phyloP scores from a whole-genome alignment of 2,888 invertebrate genomes.

The Griposia aprilina region DNA sequence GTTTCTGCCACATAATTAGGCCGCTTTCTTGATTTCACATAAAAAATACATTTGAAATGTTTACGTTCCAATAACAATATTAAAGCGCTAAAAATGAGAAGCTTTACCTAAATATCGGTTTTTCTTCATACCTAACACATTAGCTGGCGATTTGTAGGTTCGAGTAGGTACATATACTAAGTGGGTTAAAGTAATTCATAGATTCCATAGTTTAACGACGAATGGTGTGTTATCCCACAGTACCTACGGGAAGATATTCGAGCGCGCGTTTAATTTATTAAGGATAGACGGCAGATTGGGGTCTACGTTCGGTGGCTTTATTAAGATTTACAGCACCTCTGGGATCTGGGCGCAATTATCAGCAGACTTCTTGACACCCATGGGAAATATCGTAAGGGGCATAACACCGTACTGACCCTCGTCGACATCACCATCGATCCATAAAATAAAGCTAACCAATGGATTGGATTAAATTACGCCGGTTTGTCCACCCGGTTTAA shows the following conservation, averaged over 20 bases:
- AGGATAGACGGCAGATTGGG: constrained; percentile 71
- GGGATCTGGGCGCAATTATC: constrained; percentile 82
- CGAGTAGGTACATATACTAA: constrained; percentile 32
- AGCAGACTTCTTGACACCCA: constrained; percentile 75
- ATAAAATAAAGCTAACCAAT: constrained; percentile 69
- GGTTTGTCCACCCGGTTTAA: constrained; percentile 29
- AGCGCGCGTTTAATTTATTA: constrained; percentile 77
- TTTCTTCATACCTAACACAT: constrained; percentile 48
- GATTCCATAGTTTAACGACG: constrained; percentile 64
- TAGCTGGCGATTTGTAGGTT: constrained; percentile 42
- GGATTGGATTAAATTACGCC: constrained; percentile 39
- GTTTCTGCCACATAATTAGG: constrained; percentile 57
- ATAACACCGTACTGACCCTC: constrained; percentile 76
- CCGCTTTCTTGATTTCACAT: constrained; percentile 35
- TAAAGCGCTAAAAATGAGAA: constrained; percentile 18
- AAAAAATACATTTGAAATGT: constrained; percentile 15
- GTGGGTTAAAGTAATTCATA: constrained; percentile 67
- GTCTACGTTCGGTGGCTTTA: constrained; percentile 76
- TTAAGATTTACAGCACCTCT: constrained; percentile 85
- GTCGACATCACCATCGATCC: constrained; percentile 55
- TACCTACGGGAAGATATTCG: constrained; percentile 51
- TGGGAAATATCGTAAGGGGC: constrained; percentile 81
- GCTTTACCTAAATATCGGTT: constrained; percentile 41
- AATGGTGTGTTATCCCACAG: constrained; percentile 60
- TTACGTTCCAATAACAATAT: constrained; percentile 23